phyloP scores from a whole-genome alignment of 2,888 invertebrate species.

The Blomia tropicalis region DNA sequence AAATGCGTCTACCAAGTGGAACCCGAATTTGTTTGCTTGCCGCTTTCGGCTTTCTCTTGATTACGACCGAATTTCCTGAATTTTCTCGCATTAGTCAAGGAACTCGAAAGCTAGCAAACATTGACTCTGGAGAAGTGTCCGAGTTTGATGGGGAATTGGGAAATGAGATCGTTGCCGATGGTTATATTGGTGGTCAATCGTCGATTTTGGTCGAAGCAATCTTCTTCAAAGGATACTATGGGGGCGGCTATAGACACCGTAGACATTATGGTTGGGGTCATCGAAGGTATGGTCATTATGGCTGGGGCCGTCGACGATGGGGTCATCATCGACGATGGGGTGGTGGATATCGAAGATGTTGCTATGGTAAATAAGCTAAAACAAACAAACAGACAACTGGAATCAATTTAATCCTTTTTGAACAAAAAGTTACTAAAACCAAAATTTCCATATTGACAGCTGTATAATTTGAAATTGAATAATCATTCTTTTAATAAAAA shows the following conservation, averaged over 20 bases:
- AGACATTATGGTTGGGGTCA: neutral
- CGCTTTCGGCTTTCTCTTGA: neutral
- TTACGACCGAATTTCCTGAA: conserved; percentile 4
- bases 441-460: too few relatives aligned
- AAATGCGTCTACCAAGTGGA: conserved; percentile 6
- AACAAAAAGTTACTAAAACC: too few relatives aligned
- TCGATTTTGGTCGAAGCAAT: neutral
- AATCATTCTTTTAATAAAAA: too few relatives aligned
- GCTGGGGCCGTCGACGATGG: neutral
- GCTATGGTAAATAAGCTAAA: neutral
- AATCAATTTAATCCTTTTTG: neutral
- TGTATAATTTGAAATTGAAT: too few relatives aligned
- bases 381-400: neutral
- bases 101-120: neutral
- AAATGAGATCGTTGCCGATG: neutral
- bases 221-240: neutral
- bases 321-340: neutral
- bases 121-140: neutral
- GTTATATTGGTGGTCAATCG: neutral
- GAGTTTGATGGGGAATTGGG: neutral
- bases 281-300: neutral
- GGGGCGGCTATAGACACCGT: neutral
- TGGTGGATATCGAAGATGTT: neutral
- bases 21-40: neutral
- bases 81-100: neutral